Evolutionary conservation across 1,140 invertebrate species (phyloP).

Genomic region (Cotesia chilonis): DNA sequence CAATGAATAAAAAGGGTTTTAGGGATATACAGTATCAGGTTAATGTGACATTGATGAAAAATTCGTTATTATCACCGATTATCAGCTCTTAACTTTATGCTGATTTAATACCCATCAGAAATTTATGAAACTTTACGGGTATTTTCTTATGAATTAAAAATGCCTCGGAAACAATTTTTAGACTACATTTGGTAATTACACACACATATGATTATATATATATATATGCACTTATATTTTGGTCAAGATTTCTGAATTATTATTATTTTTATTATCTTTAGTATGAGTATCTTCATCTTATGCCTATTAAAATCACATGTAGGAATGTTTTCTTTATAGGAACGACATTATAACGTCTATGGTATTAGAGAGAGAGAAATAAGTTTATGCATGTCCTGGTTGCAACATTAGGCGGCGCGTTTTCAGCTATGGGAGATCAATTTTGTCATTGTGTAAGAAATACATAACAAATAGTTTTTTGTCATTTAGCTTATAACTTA

Average conservation of each 20-base stretch:
- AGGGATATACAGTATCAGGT: conserved; percentile 55
- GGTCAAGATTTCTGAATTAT: conserved; percentile 13
- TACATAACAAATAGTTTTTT: conserved; percentile 18
- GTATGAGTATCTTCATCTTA: conserved; percentile 25
- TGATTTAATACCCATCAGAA: conserved; percentile 24
- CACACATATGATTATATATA: conserved; percentile 4
- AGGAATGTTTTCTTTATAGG: conserved; percentile 48
- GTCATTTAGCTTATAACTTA: background rate
- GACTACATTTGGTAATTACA: conserved; percentile 73
- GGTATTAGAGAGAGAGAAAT: conserved; percentile 76
- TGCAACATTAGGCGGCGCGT: conserved; percentile 94
- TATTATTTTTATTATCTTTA: conserved; percentile 8
- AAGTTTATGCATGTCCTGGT: conserved; percentile 89
- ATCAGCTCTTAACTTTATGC: conserved; percentile 42
- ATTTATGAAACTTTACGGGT: background rate
- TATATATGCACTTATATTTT: background rate
- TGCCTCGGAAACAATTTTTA: conserved; percentile 70
- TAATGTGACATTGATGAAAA: conserved; percentile 45
- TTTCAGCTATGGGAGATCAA: conserved; percentile 90
- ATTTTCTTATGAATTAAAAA: conserved; percentile 53
- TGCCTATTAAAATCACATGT: background rate
- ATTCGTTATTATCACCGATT: conserved; percentile 50
- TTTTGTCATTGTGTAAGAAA: conserved; percentile 78
- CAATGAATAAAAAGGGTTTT: conserved; percentile 48
- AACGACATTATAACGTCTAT: conserved; percentile 58